Evolutionary conservation across 2,888 invertebrate genomes (phyloP).

Genomic region (Plemyria rubiginata): DNA sequence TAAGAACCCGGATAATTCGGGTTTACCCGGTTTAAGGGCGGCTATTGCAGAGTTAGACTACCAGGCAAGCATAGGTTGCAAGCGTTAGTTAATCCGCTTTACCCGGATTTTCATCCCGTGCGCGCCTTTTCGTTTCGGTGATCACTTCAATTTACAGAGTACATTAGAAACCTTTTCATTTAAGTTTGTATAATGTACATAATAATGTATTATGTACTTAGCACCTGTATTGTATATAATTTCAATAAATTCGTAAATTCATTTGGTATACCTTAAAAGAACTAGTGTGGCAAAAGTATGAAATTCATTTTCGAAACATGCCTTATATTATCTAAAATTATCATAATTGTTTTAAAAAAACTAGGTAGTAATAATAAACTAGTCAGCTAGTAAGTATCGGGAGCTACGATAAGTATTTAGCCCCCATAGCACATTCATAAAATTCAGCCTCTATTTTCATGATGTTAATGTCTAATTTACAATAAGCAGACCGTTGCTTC

Average conservation of each 20-base stretch:
- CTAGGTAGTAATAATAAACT: no score
- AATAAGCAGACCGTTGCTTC: constrained; percentile 37
- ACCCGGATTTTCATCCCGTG: constrained; percentile 22
- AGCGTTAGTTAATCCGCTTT: constrained; percentile 62
- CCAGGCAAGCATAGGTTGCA: constrained; percentile 64
- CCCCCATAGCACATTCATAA: constrained; percentile 18
- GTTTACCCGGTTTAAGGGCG: constrained; percentile 72
- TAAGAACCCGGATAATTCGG: constrained; percentile 48
- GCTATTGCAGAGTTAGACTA: constrained; percentile 74
- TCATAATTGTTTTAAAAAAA: no score
- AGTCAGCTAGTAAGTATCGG: constrained; percentile 15
- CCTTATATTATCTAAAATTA: no score
- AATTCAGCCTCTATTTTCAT: constrained; percentile 23
- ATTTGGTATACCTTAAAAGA: no score
- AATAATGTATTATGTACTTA: no score
- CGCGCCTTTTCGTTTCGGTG: constrained; percentile 30
- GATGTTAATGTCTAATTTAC: constrained; percentile 35
- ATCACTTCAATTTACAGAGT: not conserved
- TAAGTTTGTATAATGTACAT: no score
- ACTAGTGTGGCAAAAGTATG: no score
- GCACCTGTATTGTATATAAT: no score
- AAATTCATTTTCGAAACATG: no score
- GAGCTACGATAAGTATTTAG: constrained; percentile 22
- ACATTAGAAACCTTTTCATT: no score
- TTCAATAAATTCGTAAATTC: no score